phyloP scores from a whole-genome alignment of 2,797 vertebrate species.

The Sylvilagus floridanus region DNA sequence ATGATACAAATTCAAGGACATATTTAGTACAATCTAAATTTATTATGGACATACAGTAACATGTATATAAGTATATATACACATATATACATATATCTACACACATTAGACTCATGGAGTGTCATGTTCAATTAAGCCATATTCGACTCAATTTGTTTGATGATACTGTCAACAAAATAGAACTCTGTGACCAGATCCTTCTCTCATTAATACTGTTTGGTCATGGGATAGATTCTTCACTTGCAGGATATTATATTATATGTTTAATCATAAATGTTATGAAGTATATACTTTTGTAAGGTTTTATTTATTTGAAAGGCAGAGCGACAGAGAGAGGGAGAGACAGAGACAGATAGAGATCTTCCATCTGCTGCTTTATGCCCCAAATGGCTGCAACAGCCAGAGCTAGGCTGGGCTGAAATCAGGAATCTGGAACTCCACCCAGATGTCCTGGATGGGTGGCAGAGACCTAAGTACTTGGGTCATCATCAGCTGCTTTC shows the following conservation, averaged over 20 bases:
- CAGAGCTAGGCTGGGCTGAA: too few relatives aligned
- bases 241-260: not conserved
- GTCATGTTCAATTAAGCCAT: not conserved
- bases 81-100: not conserved
- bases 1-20: constrained; percentile 10
- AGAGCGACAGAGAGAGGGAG: too few relatives aligned
- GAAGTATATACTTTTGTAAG: not conserved
- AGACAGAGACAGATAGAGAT: too few relatives aligned
- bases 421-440: too few relatives aligned
- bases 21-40: not conserved
- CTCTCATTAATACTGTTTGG: not conserved
- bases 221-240: constrained; percentile 32
- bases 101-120: not conserved
- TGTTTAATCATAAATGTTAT: constrained; percentile 15
- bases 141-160: constrained; percentile 43
- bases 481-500: too few relatives aligned
- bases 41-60: not conserved
- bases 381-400: too few relatives aligned
- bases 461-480: too few relatives aligned
- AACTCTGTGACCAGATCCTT: constrained; percentile 10
- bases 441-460: too few relatives aligned
- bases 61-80: not conserved
- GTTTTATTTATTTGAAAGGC: too few relatives aligned
- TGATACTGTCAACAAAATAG: not conserved
- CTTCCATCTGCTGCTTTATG: too few relatives aligned